These are phyloP conservation scores for Actinia tenebrosa DNA, from an alignment of 64 coral and sea anemone species.

Conservation along the genomic window DNA sequence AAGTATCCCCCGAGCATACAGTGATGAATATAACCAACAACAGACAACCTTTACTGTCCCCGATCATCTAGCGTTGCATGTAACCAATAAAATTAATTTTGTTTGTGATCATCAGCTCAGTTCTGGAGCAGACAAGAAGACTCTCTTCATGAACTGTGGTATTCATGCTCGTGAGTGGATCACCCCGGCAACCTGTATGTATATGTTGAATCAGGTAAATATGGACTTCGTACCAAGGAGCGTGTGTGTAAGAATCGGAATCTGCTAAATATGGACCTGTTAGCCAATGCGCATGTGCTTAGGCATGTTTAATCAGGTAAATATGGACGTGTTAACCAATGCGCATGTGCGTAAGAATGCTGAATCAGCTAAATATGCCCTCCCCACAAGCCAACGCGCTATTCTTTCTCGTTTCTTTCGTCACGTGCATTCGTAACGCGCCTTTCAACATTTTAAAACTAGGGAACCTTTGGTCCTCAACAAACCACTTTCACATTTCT, in stretches of 20 bases:
- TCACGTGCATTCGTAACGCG: no score
- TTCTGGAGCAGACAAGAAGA: conserved; percentile 54
- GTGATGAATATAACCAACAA: no score
- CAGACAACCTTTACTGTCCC: no score
- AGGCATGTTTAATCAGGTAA: neutral
- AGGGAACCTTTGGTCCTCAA: neutral
- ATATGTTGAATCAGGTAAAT: conserved; percentile 19
- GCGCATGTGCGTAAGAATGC: neutral
- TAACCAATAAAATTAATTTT: neutral
- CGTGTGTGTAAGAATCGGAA: neutral
- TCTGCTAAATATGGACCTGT: neutral
- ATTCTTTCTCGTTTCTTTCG: no score
- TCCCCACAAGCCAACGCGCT: no score
- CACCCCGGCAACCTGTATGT: conserved; percentile 86
- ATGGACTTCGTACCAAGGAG: neutral
- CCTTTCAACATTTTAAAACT: no score
- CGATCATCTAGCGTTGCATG: no score
- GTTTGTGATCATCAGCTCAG: conserved; percentile 13
- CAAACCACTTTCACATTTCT: neutral
- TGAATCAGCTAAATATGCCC: neutral
- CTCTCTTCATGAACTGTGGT: conserved; percentile 81
- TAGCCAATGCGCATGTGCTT: neutral
- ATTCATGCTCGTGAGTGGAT: conserved; percentile 89
- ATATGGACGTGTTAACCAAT: neutral
- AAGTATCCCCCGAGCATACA: no score